These are phyloP conservation scores for Eulemur rubriventer DNA, from an alignment of 2,797 vertebrate species.

Conservation along the genomic window DNA sequence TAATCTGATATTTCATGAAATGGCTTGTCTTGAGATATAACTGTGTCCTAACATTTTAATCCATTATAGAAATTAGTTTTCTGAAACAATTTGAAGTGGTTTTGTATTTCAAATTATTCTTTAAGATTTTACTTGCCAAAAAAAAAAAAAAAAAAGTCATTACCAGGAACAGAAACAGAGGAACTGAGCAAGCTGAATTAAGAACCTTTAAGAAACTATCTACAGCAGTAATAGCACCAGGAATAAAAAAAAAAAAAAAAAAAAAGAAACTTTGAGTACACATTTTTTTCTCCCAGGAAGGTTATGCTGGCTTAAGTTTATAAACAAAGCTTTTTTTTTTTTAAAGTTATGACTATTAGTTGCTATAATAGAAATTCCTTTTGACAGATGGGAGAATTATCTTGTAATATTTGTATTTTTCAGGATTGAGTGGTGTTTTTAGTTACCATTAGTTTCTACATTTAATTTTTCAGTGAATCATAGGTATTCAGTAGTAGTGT, in stretches of 20 bases:
- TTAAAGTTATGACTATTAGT: neutral
- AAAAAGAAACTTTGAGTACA: neutral
- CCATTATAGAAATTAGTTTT: conserved; percentile 28
- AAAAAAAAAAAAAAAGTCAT: conserved; percentile 39
- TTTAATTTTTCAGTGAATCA: conserved; percentile 35
- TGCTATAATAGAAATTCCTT: neutral
- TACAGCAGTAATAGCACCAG: no score
- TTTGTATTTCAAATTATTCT: conserved; percentile 27
- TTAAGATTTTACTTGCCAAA: conserved; percentile 66
- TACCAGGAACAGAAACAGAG: conserved; percentile 59
- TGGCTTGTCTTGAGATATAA: neutral
- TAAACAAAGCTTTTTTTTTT: neutral
- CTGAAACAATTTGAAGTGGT: neutral
- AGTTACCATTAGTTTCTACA: neutral
- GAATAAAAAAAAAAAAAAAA: no score
- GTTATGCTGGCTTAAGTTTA: neutral
- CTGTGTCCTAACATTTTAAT: conserved; percentile 32
- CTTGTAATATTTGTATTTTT: conserved; percentile 11
- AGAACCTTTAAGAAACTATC: conserved; percentile 65
- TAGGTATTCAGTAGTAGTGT: neutral
- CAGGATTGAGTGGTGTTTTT: neutral
- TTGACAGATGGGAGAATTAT: neutral
- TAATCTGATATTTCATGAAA: conserved; percentile 8
- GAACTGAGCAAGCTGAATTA: conserved; percentile 75
- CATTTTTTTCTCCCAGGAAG: neutral